A percentile compares a stretch with the other conserved stretches of the same genome.
Evolutionary conservation across 2,888 invertebrate species (phyloP).

Genomic region (Tachina lurida): DNA sequence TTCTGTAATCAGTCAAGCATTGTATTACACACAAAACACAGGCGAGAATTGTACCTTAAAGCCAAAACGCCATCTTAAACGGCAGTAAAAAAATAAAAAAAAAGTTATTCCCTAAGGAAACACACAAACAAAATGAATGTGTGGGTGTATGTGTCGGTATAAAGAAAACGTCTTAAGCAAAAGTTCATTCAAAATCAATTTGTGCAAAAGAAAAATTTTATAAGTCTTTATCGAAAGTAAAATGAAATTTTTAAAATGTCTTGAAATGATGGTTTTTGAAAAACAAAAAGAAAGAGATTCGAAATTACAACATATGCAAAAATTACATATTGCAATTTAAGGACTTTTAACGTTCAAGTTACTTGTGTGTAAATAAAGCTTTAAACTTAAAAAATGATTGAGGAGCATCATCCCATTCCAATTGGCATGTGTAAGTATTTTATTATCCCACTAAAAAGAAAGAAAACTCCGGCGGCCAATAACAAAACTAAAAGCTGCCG

Average conservation of each 20-base stretch:
- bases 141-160: background rate
- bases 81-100: background rate
- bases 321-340: background rate
- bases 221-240: background rate
- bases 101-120: constrained; percentile 5
- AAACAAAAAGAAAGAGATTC: background rate
- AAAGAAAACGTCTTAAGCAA: constrained; percentile 28
- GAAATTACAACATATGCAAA: no score
- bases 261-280: background rate
- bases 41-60: constrained; percentile 29
- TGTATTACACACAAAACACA: constrained; percentile 75
- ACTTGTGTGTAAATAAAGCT: background rate
- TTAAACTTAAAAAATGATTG: constrained; percentile 77
- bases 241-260: background rate
- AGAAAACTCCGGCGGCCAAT: constrained; percentile 3
- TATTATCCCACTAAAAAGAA: background rate
- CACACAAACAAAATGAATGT: constrained; percentile 18
- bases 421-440: constrained; percentile 82
- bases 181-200: background rate
- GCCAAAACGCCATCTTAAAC: constrained; percentile 62
- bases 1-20: constrained; percentile 82
- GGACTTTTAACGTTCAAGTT: background rate
- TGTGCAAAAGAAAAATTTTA: background rate
- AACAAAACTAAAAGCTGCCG: background rate
- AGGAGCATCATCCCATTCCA: constrained; percentile 81